Percentiles rank a stretch among this genome's conserved stretches.
phyloP scores from a whole-genome alignment of 1,140 invertebrate species.

The Orchesella cincta region DNA sequence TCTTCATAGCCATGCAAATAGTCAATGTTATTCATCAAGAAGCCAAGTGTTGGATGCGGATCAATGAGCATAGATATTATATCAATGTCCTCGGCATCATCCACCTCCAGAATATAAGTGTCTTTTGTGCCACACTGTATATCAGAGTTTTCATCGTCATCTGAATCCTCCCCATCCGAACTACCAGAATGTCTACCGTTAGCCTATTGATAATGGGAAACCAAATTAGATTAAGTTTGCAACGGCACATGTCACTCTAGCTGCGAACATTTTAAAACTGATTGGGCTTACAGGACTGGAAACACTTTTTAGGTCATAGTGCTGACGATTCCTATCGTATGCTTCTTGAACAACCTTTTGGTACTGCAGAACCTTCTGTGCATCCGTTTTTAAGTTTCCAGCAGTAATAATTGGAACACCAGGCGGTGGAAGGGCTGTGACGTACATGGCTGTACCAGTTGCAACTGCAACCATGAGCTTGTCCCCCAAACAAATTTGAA shows the following conservation, averaged over 20 bases:
- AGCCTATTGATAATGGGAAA: slow-evolving; percentile 4
- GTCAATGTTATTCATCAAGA: slow-evolving; percentile 83
- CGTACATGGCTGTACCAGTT: slow-evolving; percentile 79
- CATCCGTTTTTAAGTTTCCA: slow-evolving; percentile 66
- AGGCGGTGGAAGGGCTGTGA: slow-evolving; percentile 57
- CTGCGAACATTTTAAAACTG: no score
- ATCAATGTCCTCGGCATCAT: slow-evolving; percentile 83
- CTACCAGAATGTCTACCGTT: slow-evolving; percentile 40
- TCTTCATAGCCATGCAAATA: slow-evolving; percentile 72
- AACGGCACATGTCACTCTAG: no score
- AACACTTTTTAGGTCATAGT: slow-evolving; percentile 64
- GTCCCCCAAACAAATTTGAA: slow-evolving; percentile 85
- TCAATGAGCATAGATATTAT: slow-evolving; percentile 77
- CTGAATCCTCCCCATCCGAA: slow-evolving; percentile 70
- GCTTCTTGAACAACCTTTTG: slow-evolving; percentile 68
- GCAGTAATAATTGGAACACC: slow-evolving; percentile 61
- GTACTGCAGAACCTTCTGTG: slow-evolving; percentile 65
- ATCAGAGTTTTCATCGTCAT: slow-evolving; percentile 76
- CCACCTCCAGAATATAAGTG: slow-evolving; percentile 80
- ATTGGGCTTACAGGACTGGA: slow-evolving; percentile 40
- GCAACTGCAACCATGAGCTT: slow-evolving; percentile 82
- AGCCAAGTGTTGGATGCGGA: slow-evolving; percentile 72
- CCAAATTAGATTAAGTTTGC: no score
- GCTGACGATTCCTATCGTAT: slow-evolving; percentile 69
- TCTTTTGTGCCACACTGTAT: slow-evolving; percentile 77